phyloP scores from a whole-genome alignment of 2,888 invertebrate genomes.

The Phengaris alcon region DNA sequence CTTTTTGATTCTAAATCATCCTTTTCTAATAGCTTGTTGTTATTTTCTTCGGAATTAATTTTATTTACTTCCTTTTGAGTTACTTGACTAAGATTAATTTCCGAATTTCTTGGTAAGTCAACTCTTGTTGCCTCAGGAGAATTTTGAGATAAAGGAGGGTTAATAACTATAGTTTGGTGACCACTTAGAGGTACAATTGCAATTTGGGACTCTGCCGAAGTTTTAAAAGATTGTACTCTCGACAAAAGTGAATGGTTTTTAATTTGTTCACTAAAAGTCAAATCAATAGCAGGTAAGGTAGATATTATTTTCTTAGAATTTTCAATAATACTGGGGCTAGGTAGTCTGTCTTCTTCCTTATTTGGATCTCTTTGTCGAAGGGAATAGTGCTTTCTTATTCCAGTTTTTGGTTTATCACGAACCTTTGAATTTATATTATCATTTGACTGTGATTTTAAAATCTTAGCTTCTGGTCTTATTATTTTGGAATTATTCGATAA shows the following conservation, averaged over 20 bases:
- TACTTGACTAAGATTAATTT: conserved; percentile 21
- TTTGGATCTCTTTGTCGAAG: conserved; percentile 70
- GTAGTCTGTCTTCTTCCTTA: conserved; percentile 61
- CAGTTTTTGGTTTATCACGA: conserved; percentile 52
- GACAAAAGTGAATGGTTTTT: conserved; percentile 62
- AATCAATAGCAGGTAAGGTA: conserved; percentile 33
- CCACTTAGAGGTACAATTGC: conserved; percentile 73
- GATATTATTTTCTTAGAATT: conserved; percentile 44
- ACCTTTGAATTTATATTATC: conserved; percentile 58
- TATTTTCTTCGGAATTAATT: conserved; percentile 14
- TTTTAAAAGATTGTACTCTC: conserved; percentile 71
- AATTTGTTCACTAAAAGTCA: conserved; percentile 49
- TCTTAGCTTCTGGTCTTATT: conserved; percentile 53
- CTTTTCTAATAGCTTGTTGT: background rate
- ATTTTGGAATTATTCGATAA: conserved; percentile 50
- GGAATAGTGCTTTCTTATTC: conserved; percentile 73
- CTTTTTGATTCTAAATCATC: conserved; percentile 21
- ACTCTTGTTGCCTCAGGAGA: conserved; percentile 34
- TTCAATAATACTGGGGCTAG: conserved; percentile 64
- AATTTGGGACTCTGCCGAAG: conserved; percentile 70
- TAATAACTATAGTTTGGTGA: conserved; percentile 75
- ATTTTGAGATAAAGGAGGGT: conserved; percentile 58
- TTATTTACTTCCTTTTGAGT: conserved; percentile 26
- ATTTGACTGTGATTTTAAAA: conserved; percentile 64
- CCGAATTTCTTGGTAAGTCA: background rate